Conservation (phyloP, 2,797 vertebrate genomes). For the Xiphorhynchus erythropygius region DNA sequence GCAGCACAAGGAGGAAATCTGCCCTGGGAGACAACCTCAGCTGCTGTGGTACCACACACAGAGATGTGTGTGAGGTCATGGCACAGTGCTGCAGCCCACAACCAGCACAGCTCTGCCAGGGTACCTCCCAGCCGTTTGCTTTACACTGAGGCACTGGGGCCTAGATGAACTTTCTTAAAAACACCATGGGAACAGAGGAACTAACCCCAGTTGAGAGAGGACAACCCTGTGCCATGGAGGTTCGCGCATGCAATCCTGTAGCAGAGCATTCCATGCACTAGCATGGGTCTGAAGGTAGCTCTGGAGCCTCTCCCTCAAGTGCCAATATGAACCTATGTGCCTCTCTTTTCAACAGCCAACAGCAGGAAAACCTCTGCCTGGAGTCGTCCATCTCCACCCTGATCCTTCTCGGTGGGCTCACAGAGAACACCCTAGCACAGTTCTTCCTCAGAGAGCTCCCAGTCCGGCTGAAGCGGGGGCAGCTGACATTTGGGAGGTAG, state of each 20-base stretch:
- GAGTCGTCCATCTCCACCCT: background rate
- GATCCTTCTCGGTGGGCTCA: background rate
- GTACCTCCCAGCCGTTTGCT: background rate
- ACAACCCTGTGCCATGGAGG: background rate
- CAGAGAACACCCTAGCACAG: fast-evolving
- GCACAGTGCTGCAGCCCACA: fast-evolving
- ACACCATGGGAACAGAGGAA: background rate
- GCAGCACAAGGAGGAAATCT: background rate
- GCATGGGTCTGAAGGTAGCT: fast-evolving
- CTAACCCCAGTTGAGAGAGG: fast-evolving
- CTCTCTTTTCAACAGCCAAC: background rate
- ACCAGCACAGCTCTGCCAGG: fast-evolving
- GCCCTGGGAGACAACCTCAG: fast-evolving
- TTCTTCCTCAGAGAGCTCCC: background rate
- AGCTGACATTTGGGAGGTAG: background rate
- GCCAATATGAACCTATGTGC: fast-evolving
- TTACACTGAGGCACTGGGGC: background rate
- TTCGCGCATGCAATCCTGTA: fast-evolving
- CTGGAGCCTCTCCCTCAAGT: background rate
- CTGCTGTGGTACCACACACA: fast-evolving
- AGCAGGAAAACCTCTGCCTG: background rate
- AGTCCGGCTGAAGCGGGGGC: fast-evolving
- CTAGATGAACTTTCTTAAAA: background rate
- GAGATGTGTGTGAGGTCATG: fast-evolving
- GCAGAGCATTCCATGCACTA: background rate